phyloP scores from a whole-genome alignment of 2,797 vertebrate species.

The Helostoma temminkii region DNA sequence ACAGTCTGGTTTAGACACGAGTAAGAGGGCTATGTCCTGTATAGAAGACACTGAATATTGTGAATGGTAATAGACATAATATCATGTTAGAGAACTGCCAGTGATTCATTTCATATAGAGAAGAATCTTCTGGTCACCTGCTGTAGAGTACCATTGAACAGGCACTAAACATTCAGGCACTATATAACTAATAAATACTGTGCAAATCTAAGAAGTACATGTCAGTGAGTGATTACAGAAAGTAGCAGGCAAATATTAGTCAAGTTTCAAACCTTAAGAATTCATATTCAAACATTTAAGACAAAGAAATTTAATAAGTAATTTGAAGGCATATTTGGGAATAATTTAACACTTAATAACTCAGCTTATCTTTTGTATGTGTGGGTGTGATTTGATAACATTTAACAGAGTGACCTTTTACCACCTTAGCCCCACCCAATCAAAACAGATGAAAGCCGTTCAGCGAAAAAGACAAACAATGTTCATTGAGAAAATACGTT shows the following conservation, averaged over 20 bases:
- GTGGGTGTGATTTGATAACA: neutral
- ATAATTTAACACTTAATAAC: neutral
- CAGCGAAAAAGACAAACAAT: neutral
- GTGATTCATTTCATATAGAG: conserved; percentile 18
- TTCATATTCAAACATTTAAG: neutral
- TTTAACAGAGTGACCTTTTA: neutral
- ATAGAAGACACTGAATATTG: neutral
- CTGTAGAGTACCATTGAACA: neutral
- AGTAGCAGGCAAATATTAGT: conserved; percentile 7
- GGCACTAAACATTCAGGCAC: neutral
- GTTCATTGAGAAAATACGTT: neutral
- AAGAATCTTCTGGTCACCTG: conserved; percentile 11
- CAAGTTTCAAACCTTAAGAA: neutral
- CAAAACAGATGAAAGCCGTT: neutral
- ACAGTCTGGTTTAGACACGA: conserved; percentile 3
- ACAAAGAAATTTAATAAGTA: neutral
- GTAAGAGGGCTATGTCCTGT: neutral
- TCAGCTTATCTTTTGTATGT: neutral
- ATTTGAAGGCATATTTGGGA: neutral
- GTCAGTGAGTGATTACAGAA: conserved; percentile 21
- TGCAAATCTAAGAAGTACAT: conserved; percentile 17
- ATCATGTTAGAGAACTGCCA: neutral
- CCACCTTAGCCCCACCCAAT: neutral
- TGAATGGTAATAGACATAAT: conserved; percentile 27
- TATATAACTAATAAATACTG: neutral